Conservation (phyloP, 2,797 vertebrate genomes). For the Phaenicophaeus curvirostris region DNA sequence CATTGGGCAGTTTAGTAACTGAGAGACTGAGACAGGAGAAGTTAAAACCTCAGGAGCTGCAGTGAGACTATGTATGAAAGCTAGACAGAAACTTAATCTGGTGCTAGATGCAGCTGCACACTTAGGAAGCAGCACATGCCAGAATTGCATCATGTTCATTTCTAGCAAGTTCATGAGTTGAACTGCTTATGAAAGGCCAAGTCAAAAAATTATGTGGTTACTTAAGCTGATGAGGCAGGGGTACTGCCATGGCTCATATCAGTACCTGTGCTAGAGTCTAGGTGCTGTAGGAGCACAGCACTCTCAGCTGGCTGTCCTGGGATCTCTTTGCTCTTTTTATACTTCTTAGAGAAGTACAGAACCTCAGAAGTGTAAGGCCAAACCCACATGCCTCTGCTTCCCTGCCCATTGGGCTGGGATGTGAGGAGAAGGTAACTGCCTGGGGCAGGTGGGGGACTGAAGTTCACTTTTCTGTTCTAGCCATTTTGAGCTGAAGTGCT, state of each 20-base stretch:
- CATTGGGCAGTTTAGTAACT: slow-evolving; percentile 36
- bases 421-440: not conserved
- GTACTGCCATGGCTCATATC: not conserved
- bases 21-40: slow-evolving; percentile 22
- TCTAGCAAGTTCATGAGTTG: slow-evolving; percentile 9
- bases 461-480: not conserved
- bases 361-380: not conserved
- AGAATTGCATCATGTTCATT: slow-evolving; percentile 40
- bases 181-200: not conserved
- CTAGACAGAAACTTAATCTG: slow-evolving; percentile 44
- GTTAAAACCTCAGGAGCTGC: not conserved
- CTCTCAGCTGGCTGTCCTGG: not conserved
- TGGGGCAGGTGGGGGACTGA: not conserved
- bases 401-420: not conserved
- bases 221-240: not conserved
- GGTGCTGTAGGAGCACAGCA: not conserved
- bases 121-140: slow-evolving; percentile 25
- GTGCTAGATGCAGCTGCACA: slow-evolving; percentile 26
- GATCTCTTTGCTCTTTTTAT: not conserved
- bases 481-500: not conserved
- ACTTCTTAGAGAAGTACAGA: not conserved
- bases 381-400: not conserved
- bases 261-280: not conserved
- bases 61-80: not conserved
- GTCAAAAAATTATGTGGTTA: not conserved